These are phyloP conservation scores for Anadara kagoshimensis DNA, from an alignment of 1,140 invertebrate genomes.

Conservation along the genomic window DNA sequence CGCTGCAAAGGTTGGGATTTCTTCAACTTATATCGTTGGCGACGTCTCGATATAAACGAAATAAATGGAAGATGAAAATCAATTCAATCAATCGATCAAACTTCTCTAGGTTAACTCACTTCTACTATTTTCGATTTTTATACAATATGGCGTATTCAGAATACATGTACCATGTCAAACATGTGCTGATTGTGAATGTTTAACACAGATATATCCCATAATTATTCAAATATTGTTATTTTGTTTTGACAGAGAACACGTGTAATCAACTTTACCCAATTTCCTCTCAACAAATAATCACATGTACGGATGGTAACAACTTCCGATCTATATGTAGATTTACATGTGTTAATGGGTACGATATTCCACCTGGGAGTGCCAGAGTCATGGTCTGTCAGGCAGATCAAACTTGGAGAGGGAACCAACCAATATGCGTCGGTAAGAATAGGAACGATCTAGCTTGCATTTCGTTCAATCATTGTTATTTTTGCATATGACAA, in stretches of 20 bases:
- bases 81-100: no score
- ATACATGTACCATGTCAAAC: no score
- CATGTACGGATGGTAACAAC: background rate
- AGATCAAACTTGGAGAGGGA: background rate
- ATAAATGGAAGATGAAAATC: no score
- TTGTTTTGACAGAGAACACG: background rate
- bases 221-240: background rate
- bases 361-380: background rate
- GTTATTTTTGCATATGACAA: slow-evolving; percentile 1
- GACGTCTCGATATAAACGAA: no score
- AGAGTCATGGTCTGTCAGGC: background rate
- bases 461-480: no score
- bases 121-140: no score
- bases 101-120: no score
- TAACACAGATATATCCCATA: background rate
- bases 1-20: no score
- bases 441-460: background rate
- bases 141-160: no score
- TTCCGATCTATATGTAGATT: slow-evolving; percentile 12
- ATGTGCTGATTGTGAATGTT: no score
- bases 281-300: background rate
- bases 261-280: background rate
- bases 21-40: no score
- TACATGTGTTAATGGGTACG: background rate
- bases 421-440: background rate